Conservation (phyloP, 2,888 invertebrate species). For the Cheilosia pagana region DNA sequence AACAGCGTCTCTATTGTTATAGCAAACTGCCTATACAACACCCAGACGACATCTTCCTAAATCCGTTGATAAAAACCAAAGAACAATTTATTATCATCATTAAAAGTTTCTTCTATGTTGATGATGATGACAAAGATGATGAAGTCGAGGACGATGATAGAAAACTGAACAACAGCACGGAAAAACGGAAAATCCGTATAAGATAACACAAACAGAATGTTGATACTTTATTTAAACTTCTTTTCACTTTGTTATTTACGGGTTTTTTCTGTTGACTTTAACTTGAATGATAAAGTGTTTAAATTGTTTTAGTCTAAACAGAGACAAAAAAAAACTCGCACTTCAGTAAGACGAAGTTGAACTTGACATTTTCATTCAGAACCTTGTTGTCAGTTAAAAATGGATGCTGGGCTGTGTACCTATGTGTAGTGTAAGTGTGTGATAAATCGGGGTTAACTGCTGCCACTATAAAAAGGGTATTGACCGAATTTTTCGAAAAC, state of each 20-base stretch:
- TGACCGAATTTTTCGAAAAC: constrained; percentile 32
- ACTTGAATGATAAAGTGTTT: constrained; percentile 12
- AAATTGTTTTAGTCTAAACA: constrained; percentile 2
- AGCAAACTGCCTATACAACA: neutral
- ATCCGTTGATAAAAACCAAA: constrained; percentile 42
- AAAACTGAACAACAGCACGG: neutral
- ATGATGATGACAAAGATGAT: constrained; percentile 19
- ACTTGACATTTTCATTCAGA: constrained; percentile 47
- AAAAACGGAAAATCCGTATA: constrained; percentile 17
- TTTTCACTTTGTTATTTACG: constrained; percentile 17
- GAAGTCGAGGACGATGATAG: constrained; percentile 16
- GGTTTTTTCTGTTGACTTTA: neutral
- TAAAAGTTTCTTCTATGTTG: constrained; percentile 45
- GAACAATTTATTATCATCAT: constrained; percentile 54
- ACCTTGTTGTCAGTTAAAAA: neutral
- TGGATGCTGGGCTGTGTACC: neutral
- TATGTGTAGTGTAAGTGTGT: neutral
- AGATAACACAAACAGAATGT: constrained; percentile 15
- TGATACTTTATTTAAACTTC: constrained; percentile 14
- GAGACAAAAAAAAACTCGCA: neutral
- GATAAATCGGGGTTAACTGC: constrained; percentile 51
- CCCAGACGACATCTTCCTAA: constrained; percentile 11
- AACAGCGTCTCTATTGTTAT: constrained; percentile 56
- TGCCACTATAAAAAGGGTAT: constrained; percentile 39
- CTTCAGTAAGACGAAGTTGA: neutral